phyloP scores from a whole-genome alignment of 2,797 vertebrate species.

The Otolemur crassicaudatus region DNA sequence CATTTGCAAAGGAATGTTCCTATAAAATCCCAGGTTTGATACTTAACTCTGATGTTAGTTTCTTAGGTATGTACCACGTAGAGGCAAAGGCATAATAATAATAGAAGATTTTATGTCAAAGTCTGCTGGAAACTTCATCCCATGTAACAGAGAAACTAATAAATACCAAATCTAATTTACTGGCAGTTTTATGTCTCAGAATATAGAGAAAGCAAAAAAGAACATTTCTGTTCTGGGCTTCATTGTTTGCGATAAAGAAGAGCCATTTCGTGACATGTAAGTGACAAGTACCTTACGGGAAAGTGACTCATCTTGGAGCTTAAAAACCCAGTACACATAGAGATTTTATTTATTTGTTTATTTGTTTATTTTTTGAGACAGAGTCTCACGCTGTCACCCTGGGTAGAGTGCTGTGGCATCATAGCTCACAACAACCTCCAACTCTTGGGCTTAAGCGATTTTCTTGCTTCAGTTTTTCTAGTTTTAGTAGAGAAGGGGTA shows the following conservation, averaged over 20 bases:
- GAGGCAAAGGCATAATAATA: neutral
- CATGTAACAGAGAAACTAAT: conserved; percentile 9
- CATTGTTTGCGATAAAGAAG: conserved; percentile 62
- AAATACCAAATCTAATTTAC: conserved; percentile 48
- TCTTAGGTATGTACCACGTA: neutral
- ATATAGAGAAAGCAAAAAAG: neutral
- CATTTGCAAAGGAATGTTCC: neutral
- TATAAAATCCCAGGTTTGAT: conserved; percentile 16
- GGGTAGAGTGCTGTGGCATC: too few species aligned
- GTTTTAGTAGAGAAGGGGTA: too few species aligned
- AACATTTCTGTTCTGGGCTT: conserved; percentile 19
- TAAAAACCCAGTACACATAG: conserved; percentile 31
- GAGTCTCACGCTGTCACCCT: too few species aligned
- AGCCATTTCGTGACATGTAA: conserved; percentile 40
- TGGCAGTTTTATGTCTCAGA: conserved; percentile 3
- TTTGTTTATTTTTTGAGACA: too few species aligned
- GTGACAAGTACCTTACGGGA: conserved; percentile 52
- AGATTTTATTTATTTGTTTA: too few species aligned
- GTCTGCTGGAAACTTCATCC: neutral
- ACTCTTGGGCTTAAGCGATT: too few species aligned
- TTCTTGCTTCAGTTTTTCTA: too few species aligned
- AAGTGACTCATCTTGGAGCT: conserved; percentile 43
- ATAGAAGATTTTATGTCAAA: neutral
- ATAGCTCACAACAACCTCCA: too few species aligned
- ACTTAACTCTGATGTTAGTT: conserved; percentile 23